Percentiles rank a stretch among this genome's conserved stretches.
phyloP scores from a whole-genome alignment of 2,888 invertebrate genomes.

The Platynereis dumerilii region DNA sequence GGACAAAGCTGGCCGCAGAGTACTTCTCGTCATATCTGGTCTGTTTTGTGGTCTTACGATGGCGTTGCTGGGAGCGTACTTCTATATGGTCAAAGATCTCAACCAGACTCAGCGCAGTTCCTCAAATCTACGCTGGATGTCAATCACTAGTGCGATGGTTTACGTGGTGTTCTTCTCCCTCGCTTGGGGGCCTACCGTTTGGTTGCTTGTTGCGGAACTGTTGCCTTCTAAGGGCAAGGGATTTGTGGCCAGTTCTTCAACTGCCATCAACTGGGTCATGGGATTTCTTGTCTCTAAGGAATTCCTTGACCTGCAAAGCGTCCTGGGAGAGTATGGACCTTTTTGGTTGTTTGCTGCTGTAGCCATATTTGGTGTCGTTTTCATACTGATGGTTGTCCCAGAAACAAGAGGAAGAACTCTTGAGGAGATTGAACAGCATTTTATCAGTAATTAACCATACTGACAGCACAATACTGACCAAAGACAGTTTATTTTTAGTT shows the following conservation, averaged over 20 bases:
- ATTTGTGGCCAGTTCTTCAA: neutral
- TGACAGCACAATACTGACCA: too few relatives aligned
- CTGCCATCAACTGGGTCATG: neutral
- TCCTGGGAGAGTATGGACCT: neutral
- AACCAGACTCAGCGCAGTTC: neutral
- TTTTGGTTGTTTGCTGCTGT: neutral
- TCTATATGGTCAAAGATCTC: neutral
- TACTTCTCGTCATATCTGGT: neutral
- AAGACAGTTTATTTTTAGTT: too few relatives aligned
- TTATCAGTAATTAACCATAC: too few relatives aligned
- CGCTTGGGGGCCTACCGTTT: constrained; percentile 3
- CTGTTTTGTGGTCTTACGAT: neutral
- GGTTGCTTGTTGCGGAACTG: neutral
- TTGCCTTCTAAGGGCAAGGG: neutral
- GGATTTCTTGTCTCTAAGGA: neutral
- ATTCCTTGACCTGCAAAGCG: neutral
- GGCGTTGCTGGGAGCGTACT: neutral
- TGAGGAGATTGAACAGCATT: constrained; percentile 1
- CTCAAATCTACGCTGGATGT: neutral
- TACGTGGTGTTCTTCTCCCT: neutral
- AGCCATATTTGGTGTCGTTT: neutral
- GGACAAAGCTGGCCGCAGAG: neutral
- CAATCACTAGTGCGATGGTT: neutral
- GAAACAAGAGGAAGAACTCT: neutral
- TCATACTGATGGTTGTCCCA: neutral